A percentile compares a stretch with the other conserved stretches of the same genome.
Conservation (phyloP, 2,113 vertebrate species). For the Plecturocebus donacophilus region DNA sequence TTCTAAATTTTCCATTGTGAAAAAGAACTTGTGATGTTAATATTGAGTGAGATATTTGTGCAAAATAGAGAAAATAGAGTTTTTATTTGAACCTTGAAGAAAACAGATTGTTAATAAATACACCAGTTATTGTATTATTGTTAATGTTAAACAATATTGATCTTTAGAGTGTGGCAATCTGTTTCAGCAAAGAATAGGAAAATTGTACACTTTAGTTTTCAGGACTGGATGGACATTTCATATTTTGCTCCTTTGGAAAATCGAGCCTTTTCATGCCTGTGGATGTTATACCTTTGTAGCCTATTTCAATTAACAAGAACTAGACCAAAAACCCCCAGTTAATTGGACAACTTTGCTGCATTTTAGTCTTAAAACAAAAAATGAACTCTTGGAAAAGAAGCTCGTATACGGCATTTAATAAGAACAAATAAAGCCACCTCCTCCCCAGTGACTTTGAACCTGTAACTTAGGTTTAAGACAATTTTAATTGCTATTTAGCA, state of each 20-base stretch:
- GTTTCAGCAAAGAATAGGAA: neutral
- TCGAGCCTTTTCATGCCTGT: neutral
- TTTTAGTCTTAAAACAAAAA: conserved; percentile 42
- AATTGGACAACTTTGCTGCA: neutral
- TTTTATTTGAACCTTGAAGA: neutral
- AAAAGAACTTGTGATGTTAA: neutral
- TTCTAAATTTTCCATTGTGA: neutral
- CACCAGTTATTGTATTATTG: neutral
- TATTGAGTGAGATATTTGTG: neutral
- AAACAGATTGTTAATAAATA: neutral
- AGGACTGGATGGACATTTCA: neutral
- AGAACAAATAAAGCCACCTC: neutral
- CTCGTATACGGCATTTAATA: neutral
- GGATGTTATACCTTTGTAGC: neutral
- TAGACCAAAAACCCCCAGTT: neutral
- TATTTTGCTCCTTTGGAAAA: neutral
- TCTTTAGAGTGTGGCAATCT: neutral
- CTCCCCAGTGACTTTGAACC: neutral
- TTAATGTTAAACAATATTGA: neutral
- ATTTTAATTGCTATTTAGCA: neutral
- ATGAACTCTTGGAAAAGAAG: conserved; percentile 17
- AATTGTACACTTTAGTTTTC: neutral
- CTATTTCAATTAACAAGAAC: neutral
- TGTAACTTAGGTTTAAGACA: conserved; percentile 3
- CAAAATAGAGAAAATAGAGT: neutral